These are phyloP conservation scores for Ormyrus thymus DNA, from an alignment of 2,888 invertebrate genomes.

Conservation along the genomic window DNA sequence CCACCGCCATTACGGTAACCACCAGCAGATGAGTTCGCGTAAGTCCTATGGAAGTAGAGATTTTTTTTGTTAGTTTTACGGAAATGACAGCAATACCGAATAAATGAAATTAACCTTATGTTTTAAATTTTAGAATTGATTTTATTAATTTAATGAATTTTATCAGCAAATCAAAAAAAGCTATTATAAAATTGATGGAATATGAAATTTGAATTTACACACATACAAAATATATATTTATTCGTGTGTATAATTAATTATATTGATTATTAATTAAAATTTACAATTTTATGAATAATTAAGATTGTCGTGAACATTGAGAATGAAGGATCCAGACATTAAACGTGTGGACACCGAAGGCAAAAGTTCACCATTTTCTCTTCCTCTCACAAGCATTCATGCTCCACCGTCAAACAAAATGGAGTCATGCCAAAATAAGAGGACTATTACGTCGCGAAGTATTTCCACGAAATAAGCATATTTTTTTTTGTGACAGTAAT, in stretches of 20 bases:
- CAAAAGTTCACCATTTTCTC: slow-evolving; percentile 80
- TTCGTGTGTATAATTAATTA: not conserved
- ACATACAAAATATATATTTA: too few species aligned
- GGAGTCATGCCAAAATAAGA: slow-evolving; percentile 87
- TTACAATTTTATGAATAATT: not conserved
- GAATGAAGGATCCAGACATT: slow-evolving; percentile 85
- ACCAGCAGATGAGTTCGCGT: slow-evolving; percentile 64
- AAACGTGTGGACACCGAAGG: slow-evolving; percentile 86
- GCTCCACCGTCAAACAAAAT: slow-evolving; percentile 79
- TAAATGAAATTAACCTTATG: too few species aligned
- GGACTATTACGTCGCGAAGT: slow-evolving; percentile 67
- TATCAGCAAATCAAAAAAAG: not conserved
- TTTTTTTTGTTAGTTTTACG: too few species aligned
- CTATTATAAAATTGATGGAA: not conserved
- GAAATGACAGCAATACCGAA: too few species aligned
- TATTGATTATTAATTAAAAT: not conserved
- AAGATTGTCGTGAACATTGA: slow-evolving; percentile 80
- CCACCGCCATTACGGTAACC: slow-evolving; percentile 61
- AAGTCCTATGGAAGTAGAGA: slow-evolving; percentile 63
- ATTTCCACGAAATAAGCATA: not conserved
- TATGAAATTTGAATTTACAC: not conserved
- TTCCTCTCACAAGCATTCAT: slow-evolving; percentile 88
- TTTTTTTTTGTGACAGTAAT: not conserved
- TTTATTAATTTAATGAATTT: not conserved
- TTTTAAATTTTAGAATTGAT: too few species aligned